Percentiles rank a stretch among this genome's conserved stretches.
phyloP scores from a whole-genome alignment of 2,113 vertebrate species.

The Hirundichthys speculiger region DNA sequence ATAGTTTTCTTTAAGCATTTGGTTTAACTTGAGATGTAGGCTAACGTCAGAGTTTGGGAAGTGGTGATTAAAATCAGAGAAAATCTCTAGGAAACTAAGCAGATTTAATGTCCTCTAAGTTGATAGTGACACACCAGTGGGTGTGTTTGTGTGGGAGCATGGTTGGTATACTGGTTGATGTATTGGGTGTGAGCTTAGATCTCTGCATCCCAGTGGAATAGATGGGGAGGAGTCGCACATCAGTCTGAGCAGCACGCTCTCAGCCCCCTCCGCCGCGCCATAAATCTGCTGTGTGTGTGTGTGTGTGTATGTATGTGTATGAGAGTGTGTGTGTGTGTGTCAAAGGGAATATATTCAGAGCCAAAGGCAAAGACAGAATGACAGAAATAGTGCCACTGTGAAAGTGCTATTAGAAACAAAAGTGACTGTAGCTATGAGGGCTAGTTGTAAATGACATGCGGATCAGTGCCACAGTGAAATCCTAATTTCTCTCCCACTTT shows the following conservation, averaged over 20 bases:
- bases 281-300: constrained; percentile 40
- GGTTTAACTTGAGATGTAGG: too few species aligned
- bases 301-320: constrained; percentile 5
- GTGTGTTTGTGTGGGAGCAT: constrained; percentile 12
- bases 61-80: too few species aligned
- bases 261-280: constrained; percentile 33
- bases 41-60: too few species aligned
- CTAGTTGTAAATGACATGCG: constrained; percentile 45
- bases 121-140: neutral
- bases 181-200: constrained; percentile 24
- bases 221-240: constrained; percentile 57
- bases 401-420: constrained; percentile 46
- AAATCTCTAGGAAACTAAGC: neutral
- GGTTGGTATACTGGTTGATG: constrained; percentile 29
- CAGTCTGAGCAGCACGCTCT: constrained; percentile 45
- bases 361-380: constrained; percentile 32
- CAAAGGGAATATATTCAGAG: constrained; percentile 31
- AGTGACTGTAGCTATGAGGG: constrained; percentile 50
- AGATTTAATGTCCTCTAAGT: constrained; percentile 2
- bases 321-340: constrained; percentile 11
- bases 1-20: too few species aligned
- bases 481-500: constrained; percentile 19
- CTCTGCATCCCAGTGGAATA: constrained; percentile 41
- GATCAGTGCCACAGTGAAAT: constrained; percentile 30
- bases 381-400: constrained; percentile 40